These are phyloP conservation scores for Agrilus planipennis DNA, from an alignment of 1,140 invertebrate species.

Conservation along the genomic window DNA sequence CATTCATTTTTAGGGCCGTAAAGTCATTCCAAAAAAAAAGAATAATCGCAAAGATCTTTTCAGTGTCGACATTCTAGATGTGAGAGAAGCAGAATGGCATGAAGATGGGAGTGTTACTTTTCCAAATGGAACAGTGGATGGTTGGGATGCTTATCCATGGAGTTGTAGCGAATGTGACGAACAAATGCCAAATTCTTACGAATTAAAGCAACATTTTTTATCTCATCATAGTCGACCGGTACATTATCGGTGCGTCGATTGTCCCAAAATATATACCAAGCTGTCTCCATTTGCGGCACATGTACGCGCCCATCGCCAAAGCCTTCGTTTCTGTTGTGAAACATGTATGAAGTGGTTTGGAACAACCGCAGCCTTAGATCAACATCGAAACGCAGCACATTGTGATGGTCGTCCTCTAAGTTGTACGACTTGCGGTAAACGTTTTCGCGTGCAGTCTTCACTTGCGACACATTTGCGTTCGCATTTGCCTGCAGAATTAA, in stretches of 20 bases:
- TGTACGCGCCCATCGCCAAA: conserved; percentile 40
- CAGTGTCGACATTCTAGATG: conserved; percentile 7
- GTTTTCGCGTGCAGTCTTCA: conserved; percentile 42
- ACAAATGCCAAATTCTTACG: conserved; percentile 37
- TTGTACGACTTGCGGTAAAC: conserved; percentile 43
- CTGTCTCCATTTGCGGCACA: conserved; percentile 46
- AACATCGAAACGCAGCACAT: conserved; percentile 25
- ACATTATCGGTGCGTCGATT: conserved; percentile 45
- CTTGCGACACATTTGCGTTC: conserved; percentile 41
- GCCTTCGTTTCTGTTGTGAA: conserved; percentile 42
- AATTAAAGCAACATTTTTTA: conserved; percentile 40
- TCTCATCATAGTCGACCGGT: conserved; percentile 40
- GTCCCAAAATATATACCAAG: conserved; percentile 45
- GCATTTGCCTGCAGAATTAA: conserved; percentile 42
- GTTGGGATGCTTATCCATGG: conserved; percentile 42
- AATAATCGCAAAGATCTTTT: conserved; percentile 13
- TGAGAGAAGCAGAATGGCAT: conserved; percentile 24
- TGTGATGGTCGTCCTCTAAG: conserved; percentile 38
- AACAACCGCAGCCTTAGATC: conserved; percentile 6
- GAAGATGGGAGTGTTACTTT: conserved; percentile 27
- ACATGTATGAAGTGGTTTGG: conserved; percentile 42
- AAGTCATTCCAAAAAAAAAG: neutral
- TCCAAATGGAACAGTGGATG: conserved; percentile 20
- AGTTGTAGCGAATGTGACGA: conserved; percentile 43
- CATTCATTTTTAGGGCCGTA: neutral